These are phyloP conservation scores for Aproaerema taeniolella DNA, from an alignment of 2,888 invertebrate species.

Conservation along the genomic window DNA sequence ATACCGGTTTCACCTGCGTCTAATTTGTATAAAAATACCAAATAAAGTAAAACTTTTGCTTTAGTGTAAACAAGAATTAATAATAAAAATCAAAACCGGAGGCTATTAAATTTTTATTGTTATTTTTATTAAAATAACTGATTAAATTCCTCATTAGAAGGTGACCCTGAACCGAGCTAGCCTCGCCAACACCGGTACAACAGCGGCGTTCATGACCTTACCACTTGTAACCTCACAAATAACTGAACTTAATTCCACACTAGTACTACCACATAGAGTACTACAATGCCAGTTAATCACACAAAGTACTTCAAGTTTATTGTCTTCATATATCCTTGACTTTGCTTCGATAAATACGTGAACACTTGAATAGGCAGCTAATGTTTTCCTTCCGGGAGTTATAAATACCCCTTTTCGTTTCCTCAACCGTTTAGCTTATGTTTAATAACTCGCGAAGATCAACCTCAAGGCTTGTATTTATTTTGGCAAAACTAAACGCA, in stretches of 20 bases:
- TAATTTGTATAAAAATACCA: no score
- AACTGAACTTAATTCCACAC: no score
- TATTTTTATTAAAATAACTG: not conserved
- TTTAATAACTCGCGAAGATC: slow-evolving; percentile 5
- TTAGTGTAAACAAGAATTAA: no score
- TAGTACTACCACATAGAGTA: no score
- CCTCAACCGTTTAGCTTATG: slow-evolving; percentile 6
- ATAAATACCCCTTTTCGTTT: slow-evolving; percentile 5
- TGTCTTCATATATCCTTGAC: not conserved
- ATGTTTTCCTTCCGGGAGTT: slow-evolving; percentile 10
- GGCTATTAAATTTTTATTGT: not conserved
- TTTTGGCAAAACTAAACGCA: slow-evolving; percentile 2
- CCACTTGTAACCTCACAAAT: slow-evolving; percentile 2
- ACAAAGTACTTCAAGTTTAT: not conserved
- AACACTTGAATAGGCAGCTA: not conserved
- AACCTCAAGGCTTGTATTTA: slow-evolving; percentile 2
- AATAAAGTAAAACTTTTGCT: no score
- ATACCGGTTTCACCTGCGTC: no score
- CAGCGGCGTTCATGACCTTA: slow-evolving; percentile 4
- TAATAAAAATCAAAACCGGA: no score
- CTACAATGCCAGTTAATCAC: not conserved
- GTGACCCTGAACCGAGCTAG: slow-evolving; percentile 6
- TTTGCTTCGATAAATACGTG: not conserved
- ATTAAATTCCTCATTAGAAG: slow-evolving; percentile 3
- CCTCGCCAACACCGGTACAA: slow-evolving; percentile 2